These are phyloP conservation scores for Australoheros facetus DNA, from an alignment of 2,797 vertebrate species.

Conservation along the genomic window DNA sequence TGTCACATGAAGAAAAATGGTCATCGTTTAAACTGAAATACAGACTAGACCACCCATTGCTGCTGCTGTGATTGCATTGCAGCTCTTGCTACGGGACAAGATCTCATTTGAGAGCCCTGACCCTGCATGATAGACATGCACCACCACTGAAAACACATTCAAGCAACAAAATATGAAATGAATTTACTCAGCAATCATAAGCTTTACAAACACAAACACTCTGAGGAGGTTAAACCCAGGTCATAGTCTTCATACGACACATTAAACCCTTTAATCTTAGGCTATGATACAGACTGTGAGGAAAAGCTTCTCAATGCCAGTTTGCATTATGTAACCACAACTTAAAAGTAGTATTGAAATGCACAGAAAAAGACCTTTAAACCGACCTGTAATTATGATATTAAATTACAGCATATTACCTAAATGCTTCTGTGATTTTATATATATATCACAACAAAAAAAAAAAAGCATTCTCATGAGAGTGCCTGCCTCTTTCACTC, in stretches of 20 bases:
- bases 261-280: constrained; percentile 33
- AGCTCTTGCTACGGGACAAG: constrained; percentile 8
- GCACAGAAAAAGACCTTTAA: not conserved
- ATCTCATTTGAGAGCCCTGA: constrained; percentile 16
- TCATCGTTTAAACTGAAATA: constrained; percentile 55
- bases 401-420: not conserved
- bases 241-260: constrained; percentile 30
- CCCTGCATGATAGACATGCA: constrained; percentile 18
- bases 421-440: not conserved
- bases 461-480: no score
- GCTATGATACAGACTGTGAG: not conserved
- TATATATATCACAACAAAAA: not conserved
- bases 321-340: not conserved
- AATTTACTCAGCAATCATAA: constrained; percentile 17
- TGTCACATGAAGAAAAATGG: constrained; percentile 65
- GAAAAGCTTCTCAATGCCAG: constrained; percentile 14
- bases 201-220: constrained; percentile 26
- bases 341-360: constrained; percentile 17
- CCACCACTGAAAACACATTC: constrained; percentile 1
- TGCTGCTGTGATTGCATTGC: constrained; percentile 25
- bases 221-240: constrained; percentile 45
- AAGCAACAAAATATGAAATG: constrained; percentile 9
- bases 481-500: not conserved
- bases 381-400: not conserved
- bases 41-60: constrained; percentile 32